phyloP scores from a whole-genome alignment of 2,797 vertebrate species.

The Sternarchorhynchus goeldii region DNA sequence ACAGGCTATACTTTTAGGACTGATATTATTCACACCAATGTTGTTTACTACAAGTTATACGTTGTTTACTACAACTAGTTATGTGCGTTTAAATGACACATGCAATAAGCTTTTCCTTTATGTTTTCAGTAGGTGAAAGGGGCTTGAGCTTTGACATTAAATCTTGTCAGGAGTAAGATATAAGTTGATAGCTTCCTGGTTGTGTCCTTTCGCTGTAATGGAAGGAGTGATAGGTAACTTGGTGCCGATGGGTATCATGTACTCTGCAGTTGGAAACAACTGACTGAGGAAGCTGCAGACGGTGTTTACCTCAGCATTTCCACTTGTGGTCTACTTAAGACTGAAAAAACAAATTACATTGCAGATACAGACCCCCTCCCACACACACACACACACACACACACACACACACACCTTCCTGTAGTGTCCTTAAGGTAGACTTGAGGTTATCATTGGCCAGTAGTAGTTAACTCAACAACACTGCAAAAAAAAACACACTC shows the following conservation, averaged over 20 bases:
- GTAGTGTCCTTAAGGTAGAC: slow-evolving; percentile 14
- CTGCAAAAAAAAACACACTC: slow-evolving; percentile 19
- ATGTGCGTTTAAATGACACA: slow-evolving; percentile 40
- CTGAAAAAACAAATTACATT: slow-evolving; percentile 36
- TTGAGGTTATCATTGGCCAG: slow-evolving; percentile 7
- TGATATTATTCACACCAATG: neutral
- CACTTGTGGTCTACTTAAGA: slow-evolving; percentile 31
- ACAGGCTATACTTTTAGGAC: neutral
- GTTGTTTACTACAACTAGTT: neutral
- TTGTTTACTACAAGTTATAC: slow-evolving; percentile 36
- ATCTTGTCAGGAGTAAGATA: slow-evolving; percentile 40
- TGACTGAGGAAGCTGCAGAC: slow-evolving; percentile 47
- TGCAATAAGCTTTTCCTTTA: slow-evolving; percentile 4
- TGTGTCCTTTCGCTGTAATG: slow-evolving; percentile 51
- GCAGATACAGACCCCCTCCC: slow-evolving; percentile 2
- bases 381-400: slow-evolving; percentile 1
- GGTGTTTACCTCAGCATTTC: slow-evolving; percentile 42
- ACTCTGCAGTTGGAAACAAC: slow-evolving; percentile 41
- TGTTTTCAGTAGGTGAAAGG: slow-evolving; percentile 27
- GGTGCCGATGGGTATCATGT: slow-evolving; percentile 50
- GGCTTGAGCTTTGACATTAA: slow-evolving; percentile 49
- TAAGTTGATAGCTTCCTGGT: slow-evolving; percentile 42
- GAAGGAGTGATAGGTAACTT: slow-evolving; percentile 45
- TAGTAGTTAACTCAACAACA: slow-evolving; percentile 42
- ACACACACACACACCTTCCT: slow-evolving; percentile 1